Evolutionary conservation across 2,888 invertebrate species (phyloP).

Genomic region (Fragum whitleyi): DNA sequence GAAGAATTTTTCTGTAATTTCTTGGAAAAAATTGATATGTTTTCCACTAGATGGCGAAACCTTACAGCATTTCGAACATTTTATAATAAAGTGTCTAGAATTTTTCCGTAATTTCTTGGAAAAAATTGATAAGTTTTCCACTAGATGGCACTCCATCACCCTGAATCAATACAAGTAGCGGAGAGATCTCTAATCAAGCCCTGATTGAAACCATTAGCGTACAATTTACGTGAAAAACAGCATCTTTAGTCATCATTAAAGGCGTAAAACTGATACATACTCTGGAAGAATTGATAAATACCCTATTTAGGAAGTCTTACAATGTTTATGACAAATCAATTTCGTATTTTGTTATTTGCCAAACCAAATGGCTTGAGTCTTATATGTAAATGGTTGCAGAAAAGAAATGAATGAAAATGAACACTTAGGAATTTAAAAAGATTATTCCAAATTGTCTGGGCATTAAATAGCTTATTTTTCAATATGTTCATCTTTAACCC

Average conservation of each 20-base stretch:
- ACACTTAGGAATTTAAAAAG: too few relatives aligned
- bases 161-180: slow-evolving; percentile 13
- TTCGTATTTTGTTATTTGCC: too few relatives aligned
- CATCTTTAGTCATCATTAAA: slow-evolving; percentile 41
- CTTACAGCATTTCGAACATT: too few relatives aligned
- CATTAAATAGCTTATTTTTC: too few relatives aligned
- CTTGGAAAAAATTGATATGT: slow-evolving; percentile 24
- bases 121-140: slow-evolving; percentile 24
- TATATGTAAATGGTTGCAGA: too few relatives aligned
- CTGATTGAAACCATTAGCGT: slow-evolving; percentile 41
- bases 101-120: slow-evolving; percentile 16
- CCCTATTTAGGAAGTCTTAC: slow-evolving; percentile 13
- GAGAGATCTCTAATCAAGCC: slow-evolving; percentile 38
- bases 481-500: too few relatives aligned
- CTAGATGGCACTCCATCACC: slow-evolving; percentile 5
- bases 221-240: slow-evolving; percentile 46
- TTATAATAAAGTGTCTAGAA: too few relatives aligned
- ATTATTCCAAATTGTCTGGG: too few relatives aligned
- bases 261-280: slow-evolving; percentile 5
- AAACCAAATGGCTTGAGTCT: too few relatives aligned
- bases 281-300: slow-evolving; percentile 3
- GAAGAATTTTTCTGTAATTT: slow-evolving; percentile 19
- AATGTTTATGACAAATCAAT: slow-evolving; percentile 22
- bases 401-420: too few relatives aligned
- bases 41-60: background rate